Base-by-base conservation (phyloP, 2,797 vertebrate genomes). In the Pelodytes ibericus region DNA sequence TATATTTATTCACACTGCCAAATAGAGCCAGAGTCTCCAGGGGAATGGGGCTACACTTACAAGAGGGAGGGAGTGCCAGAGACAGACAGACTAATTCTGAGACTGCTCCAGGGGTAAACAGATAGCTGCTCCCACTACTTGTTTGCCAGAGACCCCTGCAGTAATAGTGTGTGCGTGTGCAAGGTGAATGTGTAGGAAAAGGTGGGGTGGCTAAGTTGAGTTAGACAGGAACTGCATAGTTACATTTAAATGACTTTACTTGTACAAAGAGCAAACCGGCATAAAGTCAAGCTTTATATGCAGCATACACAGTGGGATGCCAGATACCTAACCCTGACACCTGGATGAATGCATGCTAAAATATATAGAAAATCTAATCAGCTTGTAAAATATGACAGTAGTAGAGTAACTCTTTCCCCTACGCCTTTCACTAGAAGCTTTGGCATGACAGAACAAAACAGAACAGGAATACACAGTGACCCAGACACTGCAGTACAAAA, bases 61-160 rank as follows among this genome's bases (percentile, higher is more conserved):
- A 36, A 44, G n/a, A 26, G 25, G 36, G 62, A 58, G 62, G 75
- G 75, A 63, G 75, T 78, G 62, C 33, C 60, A 71, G 27, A 65
- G 39, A 72, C 56, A 72, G 60, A 41, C 20, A 44, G 63, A 47
- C 5, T 47, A 18, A 65, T 10, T 49, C 33, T 75, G 36, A 72
- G 69, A 72, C 62, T 66, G 75, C 75, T 78, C 63, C 75, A 61
- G 75, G 75, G 75, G 63, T 78, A 78, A 78, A 78, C 75, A 78
- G 25, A 39, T 26, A 62, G 30, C 22, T 66, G 33, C 41, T 62
- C 44, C 30, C 25, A 63, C 62, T 31, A 57, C 25, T 22, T 39
- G 24, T 61, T 11, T 72, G 70, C 70, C 63, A 78, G 56, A 72
- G 69, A 78, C 70, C 75, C 75, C 75, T 61, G 53, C 30, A 78